A percentile compares a stretch with the other conserved stretches of the same genome.
These are phyloP conservation scores for Danio tinwini DNA, from an alignment of 2,797 vertebrate genomes.

Conservation along the genomic window DNA sequence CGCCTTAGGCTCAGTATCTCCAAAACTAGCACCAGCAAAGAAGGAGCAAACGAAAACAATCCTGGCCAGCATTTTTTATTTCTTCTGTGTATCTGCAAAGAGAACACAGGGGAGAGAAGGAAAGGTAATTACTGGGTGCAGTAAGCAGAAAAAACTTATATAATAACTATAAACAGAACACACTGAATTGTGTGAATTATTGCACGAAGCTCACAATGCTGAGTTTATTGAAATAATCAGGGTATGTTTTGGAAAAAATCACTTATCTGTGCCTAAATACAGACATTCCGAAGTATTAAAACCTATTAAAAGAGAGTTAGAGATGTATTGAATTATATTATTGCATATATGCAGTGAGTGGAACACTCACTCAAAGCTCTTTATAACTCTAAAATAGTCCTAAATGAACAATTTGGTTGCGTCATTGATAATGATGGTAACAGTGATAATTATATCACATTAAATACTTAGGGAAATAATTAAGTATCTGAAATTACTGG, in stretches of 20 bases:
- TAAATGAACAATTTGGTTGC: constrained; percentile 11
- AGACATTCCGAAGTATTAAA: background rate
- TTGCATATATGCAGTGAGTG: background rate
- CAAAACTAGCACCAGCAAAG: constrained; percentile 74
- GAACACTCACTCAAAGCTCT: background rate
- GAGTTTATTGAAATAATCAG: constrained; percentile 6
- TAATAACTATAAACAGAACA: background rate
- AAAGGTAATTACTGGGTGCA: constrained; percentile 17
- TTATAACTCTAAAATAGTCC: background rate
- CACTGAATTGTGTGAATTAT: background rate
- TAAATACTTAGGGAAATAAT: constrained; percentile 17
- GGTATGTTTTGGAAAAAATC: background rate
- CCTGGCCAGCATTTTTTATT: constrained; percentile 86
- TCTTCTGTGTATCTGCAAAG: constrained; percentile 69
- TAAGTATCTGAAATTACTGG: background rate
- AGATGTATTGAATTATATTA: background rate
- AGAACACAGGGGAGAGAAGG: constrained; percentile 45
- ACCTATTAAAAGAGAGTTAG: background rate
- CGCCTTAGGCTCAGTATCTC: constrained; percentile 78
- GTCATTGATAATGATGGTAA: constrained; percentile 12
- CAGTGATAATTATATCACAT: constrained; percentile 9
- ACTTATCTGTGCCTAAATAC: background rate
- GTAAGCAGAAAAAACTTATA: background rate
- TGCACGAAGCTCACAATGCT: background rate
- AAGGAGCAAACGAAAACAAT: constrained; percentile 80